Evolutionary conservation across 2,797 vertebrate species (phyloP).

Genomic region (Apogon hyalosoma): DNA sequence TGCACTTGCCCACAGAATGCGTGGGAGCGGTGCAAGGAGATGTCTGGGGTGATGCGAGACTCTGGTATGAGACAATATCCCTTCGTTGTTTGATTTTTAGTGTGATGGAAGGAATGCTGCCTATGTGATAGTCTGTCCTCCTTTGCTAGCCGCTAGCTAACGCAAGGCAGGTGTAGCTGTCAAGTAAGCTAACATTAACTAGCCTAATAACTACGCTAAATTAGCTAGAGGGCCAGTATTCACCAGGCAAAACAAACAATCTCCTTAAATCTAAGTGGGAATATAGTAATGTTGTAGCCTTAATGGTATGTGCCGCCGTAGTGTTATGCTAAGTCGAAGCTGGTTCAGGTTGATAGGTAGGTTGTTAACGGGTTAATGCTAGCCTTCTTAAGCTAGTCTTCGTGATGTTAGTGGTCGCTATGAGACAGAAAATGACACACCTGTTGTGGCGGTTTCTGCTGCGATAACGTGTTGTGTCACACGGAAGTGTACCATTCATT

Average conservation of each 20-base stretch:
- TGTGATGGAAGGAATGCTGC: background rate
- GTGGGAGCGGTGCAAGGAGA: slow-evolving; percentile 59
- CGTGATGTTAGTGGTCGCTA: background rate
- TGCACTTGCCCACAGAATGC: slow-evolving; percentile 64
- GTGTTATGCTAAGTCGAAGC: background rate
- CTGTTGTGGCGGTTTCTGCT: slow-evolving; percentile 31
- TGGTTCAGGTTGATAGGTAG: background rate
- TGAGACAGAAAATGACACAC: slow-evolving; percentile 36
- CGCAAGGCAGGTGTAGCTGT: slow-evolving; percentile 3
- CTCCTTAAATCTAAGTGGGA: background rate
- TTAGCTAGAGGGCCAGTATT: slow-evolving; percentile 21
- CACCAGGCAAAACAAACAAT: background rate
- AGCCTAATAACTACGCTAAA: slow-evolving; percentile 9
- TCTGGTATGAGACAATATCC: slow-evolving; percentile 67
- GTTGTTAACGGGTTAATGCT: slow-evolving; percentile 1
- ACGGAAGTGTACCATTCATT: background rate
- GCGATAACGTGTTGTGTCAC: background rate
- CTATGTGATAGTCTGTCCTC: background rate
- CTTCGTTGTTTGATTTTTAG: slow-evolving; percentile 1
- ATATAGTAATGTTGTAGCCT: background rate
- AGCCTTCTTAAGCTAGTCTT: background rate
- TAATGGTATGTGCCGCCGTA: background rate
- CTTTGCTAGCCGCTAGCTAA: slow-evolving; percentile 44
- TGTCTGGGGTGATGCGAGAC: slow-evolving; percentile 74
- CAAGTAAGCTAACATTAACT: slow-evolving; percentile 43